Evolutionary conservation across 2,797 vertebrate genomes (phyloP), one percentile per base, ranked within the genome.

Genomic region (Platyrinchus mystaceus): DNA sequence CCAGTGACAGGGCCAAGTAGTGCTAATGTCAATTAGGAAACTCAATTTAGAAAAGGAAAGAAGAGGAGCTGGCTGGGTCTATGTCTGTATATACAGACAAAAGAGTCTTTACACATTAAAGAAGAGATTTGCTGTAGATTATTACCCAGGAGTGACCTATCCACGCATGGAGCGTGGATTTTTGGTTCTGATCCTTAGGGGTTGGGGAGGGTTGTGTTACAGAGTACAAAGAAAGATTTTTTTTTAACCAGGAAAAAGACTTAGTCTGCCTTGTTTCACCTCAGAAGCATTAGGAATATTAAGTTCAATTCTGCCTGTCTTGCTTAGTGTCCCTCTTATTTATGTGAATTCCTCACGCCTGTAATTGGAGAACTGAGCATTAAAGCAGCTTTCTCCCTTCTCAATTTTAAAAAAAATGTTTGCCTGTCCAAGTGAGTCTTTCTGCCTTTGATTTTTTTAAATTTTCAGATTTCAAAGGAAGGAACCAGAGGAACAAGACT

Each of bases 131-230:
- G 69, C 16, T 22, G 41, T 47, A 30, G 34, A 23, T n/a, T 71
- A 5, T 49, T 60, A 19, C 46, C 10, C 15, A 64, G 27, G 44
- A 81, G 16, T 34, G 11, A 47, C 30, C 41, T 58, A n/a, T 17
- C 10, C 17, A 46, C 43, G 1, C 37, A 34, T 6, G 19, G 76
- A 46, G 10, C 16, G 28, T 5, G 7, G 24, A 58, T n/a, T 69
- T 86, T 68, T 87, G 4, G 3, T 66, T 83, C 34, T 75, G 6
- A 32, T 59, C 9, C 39, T 73, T 62, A 36, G 37, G 10, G 6
- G 1, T 0, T 30, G 4, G 22, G 13, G 17, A 79, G 22, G 68
- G 6, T 64, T 87, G 11, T 75, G 12, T 39, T 73, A 23, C 1
- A 9, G 36, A 68, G 7, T 60, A 66, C 14, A 55, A 81, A 44